Evolutionary conservation across 2,888 invertebrate genomes (phyloP), one percentile per base, ranked within the genome.

Genomic region (Kuschelorhynchus macadamiae): DNA sequence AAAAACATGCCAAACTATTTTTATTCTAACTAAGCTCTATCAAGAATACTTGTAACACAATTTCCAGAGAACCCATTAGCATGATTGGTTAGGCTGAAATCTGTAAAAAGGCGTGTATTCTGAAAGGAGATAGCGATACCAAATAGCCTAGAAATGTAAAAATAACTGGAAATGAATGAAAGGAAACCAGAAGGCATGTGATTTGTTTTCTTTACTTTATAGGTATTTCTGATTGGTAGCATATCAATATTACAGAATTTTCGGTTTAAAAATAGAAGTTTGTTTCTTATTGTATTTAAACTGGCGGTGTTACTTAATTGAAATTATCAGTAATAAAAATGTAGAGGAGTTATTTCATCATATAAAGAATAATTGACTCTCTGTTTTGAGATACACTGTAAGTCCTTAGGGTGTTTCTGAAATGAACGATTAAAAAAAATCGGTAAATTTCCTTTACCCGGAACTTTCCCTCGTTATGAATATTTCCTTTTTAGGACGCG

Each of bases 161-260:
- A 63, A 62, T 67, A 63, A 64, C 57, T 68, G 68, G 67, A 67
- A 62, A 50, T 68, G 63, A 68, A 68, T 68, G 68, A 68, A 68
- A 68, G 59, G 52, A 63, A 59, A 63, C 41, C 63, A 50, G 50
- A 14, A 55, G 41, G 46, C 63, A 55, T 46, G 63, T 53, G 52
- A 44, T 62, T 33, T 46, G 55, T 17, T 55, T 55, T 62, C 53
- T 62, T 47, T 32, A 60, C 39, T 41, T 49, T 25, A 25, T 17
- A 18, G 61, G 36, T 47, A 25, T 42, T 32, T 52, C 39, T 21
- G 47, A 12, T n/a, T 39, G 49, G 8, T 20, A 3, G n/a, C 41
- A 17, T 30, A 18, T 32, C 32, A 32, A 17, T n/a, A 52, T 33
- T 8, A 9, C 16, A 39, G 18, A 36, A 55, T 39, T 39, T 36